Base-by-base conservation (phyloP, 2,888 invertebrate genomes). In the Diarsia mendica region DNA sequence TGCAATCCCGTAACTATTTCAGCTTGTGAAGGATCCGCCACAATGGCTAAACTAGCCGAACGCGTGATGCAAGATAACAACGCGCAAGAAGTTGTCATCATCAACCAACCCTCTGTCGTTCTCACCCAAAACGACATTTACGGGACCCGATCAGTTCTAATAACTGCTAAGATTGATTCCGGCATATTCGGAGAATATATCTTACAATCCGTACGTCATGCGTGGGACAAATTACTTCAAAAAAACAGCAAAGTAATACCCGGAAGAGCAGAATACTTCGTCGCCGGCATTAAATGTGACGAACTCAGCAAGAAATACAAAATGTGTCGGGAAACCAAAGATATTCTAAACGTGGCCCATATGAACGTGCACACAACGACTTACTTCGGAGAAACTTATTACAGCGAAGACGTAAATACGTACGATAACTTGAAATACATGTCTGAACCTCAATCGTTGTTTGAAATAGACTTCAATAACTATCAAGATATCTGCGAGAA, bases 141-240 rank as follows among this genome's bases (percentile, higher is more conserved):
- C 28, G 77, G 79, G 0, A 66, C 61, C 33, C 72, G 65, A 28
- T 77, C 86, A 1, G 72, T 85, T 8, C 28, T 85, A 44, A 3
- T 86, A 9, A 80, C 82, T 0, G 86, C 82, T 48, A 53, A 51
- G 8, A 67, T 86, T 20, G 85, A 85, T 44, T 15, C 86, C 0
- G 86, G 72, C 0, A n/a, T 85, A 23, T 80, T 85, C 10, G 82
- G 86, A 3, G 70, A 78, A 49, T 33, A 76, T 82, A 96, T 97
- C 58, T 89, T 98, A 64, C 94, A 97, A 77, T 97, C 97, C 4
- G 89, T 98, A 64, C 91, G 96, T 61, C 97, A 98, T 91, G 98
- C 98, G 8, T 97, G 97, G n/a, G n/a, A n/a, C n/a, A n/a, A n/a
- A n/a, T n/a, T n/a, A n/a, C n/a, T n/a, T n/a, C n/a, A n/a, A n/a